phyloP scores from a whole-genome alignment of 2,797 vertebrate species.

The Onychomys leucogaster region DNA sequence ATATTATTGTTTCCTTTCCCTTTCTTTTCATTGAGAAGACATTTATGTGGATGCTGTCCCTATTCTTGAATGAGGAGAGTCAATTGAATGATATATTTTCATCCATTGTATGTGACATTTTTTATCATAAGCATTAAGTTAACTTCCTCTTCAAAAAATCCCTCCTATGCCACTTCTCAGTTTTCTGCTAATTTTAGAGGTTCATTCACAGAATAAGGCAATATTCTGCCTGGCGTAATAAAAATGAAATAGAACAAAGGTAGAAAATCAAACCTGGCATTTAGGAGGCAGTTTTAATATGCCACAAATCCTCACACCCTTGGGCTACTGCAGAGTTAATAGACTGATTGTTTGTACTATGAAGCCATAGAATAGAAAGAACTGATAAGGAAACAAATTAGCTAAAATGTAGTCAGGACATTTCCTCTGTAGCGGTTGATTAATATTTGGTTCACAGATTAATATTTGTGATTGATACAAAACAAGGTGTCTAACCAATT shows the following conservation, averaged over 20 bases:
- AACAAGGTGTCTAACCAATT: conserved; percentile 53
- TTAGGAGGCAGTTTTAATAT: conserved; percentile 76
- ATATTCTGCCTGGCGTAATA: conserved; percentile 58
- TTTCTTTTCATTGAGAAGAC: background rate
- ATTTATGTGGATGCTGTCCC: background rate
- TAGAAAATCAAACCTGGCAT: conserved; percentile 71
- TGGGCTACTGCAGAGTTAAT: conserved; percentile 20
- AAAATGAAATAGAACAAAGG: conserved; percentile 65
- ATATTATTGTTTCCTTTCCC: background rate
- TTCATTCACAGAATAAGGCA: conserved; percentile 50
- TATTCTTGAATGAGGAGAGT: conserved; percentile 26
- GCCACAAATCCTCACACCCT: conserved; percentile 63
- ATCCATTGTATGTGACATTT: conserved; percentile 5
- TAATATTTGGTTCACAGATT: conserved; percentile 55
- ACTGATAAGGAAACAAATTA: conserved; percentile 75
- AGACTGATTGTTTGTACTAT: conserved; percentile 52
- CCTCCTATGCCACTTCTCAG: background rate
- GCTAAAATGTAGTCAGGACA: conserved; percentile 55
- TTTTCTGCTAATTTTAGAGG: conserved; percentile 62
- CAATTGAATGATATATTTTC: conserved; percentile 52
- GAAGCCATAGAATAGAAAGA: conserved; percentile 29
- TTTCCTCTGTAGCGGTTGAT: conserved; percentile 58
- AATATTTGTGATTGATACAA: conserved; percentile 53
- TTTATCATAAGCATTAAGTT: conserved; percentile 61
- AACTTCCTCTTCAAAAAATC: conserved; percentile 67